phyloP scores from a whole-genome alignment of 2,113 vertebrate species.

The Illadopsis cleaveri region DNA sequence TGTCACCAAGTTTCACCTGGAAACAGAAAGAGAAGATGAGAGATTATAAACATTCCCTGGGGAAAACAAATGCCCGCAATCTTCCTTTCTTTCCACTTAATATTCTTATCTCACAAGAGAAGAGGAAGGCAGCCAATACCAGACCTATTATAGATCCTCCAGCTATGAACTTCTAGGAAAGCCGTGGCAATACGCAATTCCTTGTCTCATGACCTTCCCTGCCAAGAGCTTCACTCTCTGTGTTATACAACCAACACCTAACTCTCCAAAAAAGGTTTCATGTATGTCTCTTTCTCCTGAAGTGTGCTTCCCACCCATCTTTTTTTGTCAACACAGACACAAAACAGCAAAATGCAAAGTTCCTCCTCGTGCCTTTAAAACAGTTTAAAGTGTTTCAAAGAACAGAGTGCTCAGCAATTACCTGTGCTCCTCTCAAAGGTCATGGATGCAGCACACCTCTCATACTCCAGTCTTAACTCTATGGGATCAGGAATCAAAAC shows the following conservation, averaged over 20 bases:
- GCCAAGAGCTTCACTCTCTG: background rate
- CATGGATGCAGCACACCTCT: background rate
- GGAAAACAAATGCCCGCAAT: background rate
- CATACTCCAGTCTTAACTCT: background rate
- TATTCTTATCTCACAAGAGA: background rate
- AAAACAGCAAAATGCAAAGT: background rate
- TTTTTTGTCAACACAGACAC: background rate
- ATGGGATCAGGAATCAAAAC: background rate
- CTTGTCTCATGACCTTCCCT: background rate
- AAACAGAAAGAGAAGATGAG: background rate
- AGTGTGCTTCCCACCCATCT: background rate
- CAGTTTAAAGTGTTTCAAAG: background rate
- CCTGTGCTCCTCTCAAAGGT: background rate
- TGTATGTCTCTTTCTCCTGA: background rate
- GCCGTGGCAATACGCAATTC: background rate
- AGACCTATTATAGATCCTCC: background rate
- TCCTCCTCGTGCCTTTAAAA: background rate
- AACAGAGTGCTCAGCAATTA: background rate
- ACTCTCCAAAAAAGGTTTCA: background rate
- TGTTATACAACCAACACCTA: background rate
- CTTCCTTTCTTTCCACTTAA: background rate
- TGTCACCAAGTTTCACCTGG: slow-evolving; percentile 92
- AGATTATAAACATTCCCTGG: background rate
- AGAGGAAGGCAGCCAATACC: background rate
- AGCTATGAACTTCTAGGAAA: background rate